phyloP scores from a whole-genome alignment of 2,888 invertebrate species.

The Tuta absoluta region DNA sequence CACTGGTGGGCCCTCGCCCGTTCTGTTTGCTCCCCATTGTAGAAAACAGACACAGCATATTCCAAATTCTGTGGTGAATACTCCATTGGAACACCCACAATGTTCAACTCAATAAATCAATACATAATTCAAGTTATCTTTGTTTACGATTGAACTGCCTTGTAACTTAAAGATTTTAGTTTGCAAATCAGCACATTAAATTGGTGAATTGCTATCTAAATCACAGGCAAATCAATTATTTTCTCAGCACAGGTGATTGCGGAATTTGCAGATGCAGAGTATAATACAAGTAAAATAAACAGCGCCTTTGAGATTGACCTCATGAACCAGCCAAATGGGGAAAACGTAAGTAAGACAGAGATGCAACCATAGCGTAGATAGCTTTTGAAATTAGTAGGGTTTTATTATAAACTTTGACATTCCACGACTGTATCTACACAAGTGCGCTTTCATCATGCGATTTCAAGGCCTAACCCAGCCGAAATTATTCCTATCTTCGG shows the following conservation, averaged over 20 bases:
- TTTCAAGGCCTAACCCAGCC: not conserved
- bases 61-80: constrained; percentile 84
- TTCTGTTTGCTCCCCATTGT: constrained; percentile 81
- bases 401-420: constrained; percentile 9
- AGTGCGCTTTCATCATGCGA: not conserved
- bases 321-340: not conserved
- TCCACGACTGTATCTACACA: not conserved
- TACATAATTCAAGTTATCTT: constrained; percentile 15
- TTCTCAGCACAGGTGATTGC: constrained; percentile 23
- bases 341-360: not conserved
- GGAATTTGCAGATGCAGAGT: constrained; percentile 16
- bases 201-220: constrained; percentile 10
- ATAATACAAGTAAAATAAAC: not conserved
- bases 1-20: constrained; percentile 91
- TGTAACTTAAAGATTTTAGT: not conserved
- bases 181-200: not conserved
- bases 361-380: not conserved
- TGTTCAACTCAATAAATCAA: constrained; percentile 7
- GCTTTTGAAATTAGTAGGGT: not conserved
- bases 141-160: not conserved
- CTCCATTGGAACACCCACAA: constrained; percentile 69
- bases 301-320: not conserved
- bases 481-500: too few relatives aligned
- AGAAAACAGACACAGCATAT: constrained; percentile 86
- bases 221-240: constrained; percentile 18